Base-by-base conservation (phyloP, 2,888 invertebrate species). In the Exocentrus adspersus region DNA sequence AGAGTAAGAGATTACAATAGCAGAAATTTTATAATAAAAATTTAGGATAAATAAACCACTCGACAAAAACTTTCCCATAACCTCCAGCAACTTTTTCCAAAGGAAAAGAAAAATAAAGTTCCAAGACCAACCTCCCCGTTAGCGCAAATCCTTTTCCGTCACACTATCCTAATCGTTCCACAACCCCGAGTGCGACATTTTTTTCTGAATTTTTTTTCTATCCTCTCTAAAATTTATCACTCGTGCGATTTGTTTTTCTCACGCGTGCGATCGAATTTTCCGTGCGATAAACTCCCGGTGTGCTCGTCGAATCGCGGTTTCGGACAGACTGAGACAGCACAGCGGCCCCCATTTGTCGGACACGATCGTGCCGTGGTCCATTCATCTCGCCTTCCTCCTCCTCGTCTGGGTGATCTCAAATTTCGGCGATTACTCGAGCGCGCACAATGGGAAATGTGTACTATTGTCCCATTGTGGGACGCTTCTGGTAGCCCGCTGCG, bases 291-390 rank as follows among this genome's bases (percentile, higher is more conserved):
- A 41, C 30, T 63, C 45, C 51, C 48, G 46, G 56, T 68, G 65
- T 64, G 65, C 60, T 58, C 68, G 20, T 62, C 60, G 60, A n/a
- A n/a, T 62, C 68, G 68, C 68, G 66, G 65, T 67, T 66, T 60
- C 66, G 61, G 46, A 62, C 62, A 68, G 65, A 70, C 70, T 70
- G 70, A 68, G 63, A 62, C 66, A 62, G 53, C 16, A 62, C 66
- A 62, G 50, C 37, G 19, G 17, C 37, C 32, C 17, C 20, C 24
- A 43, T 42, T 54, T 54, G 54, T 54, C 43, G 17, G 28, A 43
- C 54, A 28, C 43, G 28, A 43, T 43, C 20, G 43, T 43, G 43
- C 43, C 24, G 54, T 54, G 54, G 54, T 54, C 54, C 54, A 54
- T 54, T 54, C 54, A 54, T 54, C 54, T 54, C 54, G 37, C 12